Percentiles rank a stretch among this genome's conserved stretches.
These are phyloP conservation scores for Dilophus febrilis DNA, from an alignment of 2,888 invertebrate species.

Conservation along the genomic window DNA sequence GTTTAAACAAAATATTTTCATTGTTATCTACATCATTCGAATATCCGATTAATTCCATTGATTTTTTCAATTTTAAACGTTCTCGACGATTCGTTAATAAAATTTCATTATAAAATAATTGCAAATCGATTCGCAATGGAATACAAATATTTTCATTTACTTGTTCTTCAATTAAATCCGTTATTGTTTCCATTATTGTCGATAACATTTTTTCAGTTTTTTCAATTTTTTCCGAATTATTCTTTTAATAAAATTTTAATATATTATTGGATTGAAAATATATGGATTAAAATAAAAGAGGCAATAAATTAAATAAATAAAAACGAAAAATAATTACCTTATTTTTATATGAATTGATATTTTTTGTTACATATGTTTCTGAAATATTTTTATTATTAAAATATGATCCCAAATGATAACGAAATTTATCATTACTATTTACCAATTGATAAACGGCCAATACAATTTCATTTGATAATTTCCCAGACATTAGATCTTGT, in stretches of 20 bases:
- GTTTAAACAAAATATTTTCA: neutral
- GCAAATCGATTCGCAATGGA: constrained; percentile 19
- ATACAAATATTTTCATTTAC: constrained; percentile 20
- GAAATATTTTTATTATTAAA: constrained; percentile 17
- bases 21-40: neutral
- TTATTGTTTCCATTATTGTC: constrained; percentile 20
- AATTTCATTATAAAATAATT: constrained; percentile 22
- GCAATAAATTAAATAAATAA: no score
- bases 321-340: neutral
- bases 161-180: constrained; percentile 23
- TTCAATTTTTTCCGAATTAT: constrained; percentile 12
- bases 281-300: no score
- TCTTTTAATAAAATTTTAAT: constrained; percentile 6
- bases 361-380: constrained; percentile 1
- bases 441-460: constrained; percentile 18
- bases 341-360: neutral
- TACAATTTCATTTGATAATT: constrained; percentile 19
- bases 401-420: constrained; percentile 15
- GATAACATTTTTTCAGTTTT: constrained; percentile 20
- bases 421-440: constrained; percentile 17
- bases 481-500: constrained; percentile 19
- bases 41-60: neutral
- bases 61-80: no score
- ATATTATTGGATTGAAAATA: constrained; percentile 2
- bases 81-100: constrained; percentile 11